Conservation (phyloP, 2,797 vertebrate genomes). For the Phalloptychus januarius region DNA sequence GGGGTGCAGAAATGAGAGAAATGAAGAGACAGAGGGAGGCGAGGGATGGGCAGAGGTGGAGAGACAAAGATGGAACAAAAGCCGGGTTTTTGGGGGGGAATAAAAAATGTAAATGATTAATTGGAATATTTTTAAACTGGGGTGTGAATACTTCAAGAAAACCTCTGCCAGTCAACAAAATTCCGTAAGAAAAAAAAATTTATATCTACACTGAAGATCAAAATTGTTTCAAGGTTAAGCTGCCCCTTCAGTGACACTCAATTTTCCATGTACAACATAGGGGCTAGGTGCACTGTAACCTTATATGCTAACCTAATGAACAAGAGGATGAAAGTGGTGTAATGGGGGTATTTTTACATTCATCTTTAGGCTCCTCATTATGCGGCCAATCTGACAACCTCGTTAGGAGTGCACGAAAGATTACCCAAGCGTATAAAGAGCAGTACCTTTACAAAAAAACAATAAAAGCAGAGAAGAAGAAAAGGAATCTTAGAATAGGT, state of each 20-base stretch:
- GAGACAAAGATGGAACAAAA: conserved; percentile 73
- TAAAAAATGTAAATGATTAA: conserved; percentile 36
- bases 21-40: conserved; percentile 69
- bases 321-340: conserved; percentile 81
- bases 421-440: conserved; percentile 82
- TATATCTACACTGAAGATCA: conserved; percentile 13
- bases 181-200: not conserved
- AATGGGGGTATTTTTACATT: conserved; percentile 84
- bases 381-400: conserved; percentile 78
- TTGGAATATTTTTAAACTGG: conserved; percentile 23
- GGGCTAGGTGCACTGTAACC: conserved; percentile 81
- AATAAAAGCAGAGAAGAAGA: conserved; percentile 21
- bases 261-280: conserved; percentile 53
- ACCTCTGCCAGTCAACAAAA: not conserved
- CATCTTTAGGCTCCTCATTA: conserved; percentile 86
- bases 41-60: conserved; percentile 75
- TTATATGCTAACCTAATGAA: conserved; percentile 87
- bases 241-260: conserved; percentile 55
- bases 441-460: conserved; percentile 68
- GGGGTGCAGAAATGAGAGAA: conserved; percentile 74
- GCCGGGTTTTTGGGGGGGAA: conserved; percentile 34
- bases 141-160: conserved; percentile 15
- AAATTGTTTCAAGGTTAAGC: conserved; percentile 34
- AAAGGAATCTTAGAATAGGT: conserved; percentile 65
- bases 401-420: conserved; percentile 84